A percentile compares a stretch with the other conserved stretches of the same genome.
These are phyloP conservation scores for Ischnus inquisitorius DNA, from an alignment of 2,888 invertebrate species.

Conservation along the genomic window DNA sequence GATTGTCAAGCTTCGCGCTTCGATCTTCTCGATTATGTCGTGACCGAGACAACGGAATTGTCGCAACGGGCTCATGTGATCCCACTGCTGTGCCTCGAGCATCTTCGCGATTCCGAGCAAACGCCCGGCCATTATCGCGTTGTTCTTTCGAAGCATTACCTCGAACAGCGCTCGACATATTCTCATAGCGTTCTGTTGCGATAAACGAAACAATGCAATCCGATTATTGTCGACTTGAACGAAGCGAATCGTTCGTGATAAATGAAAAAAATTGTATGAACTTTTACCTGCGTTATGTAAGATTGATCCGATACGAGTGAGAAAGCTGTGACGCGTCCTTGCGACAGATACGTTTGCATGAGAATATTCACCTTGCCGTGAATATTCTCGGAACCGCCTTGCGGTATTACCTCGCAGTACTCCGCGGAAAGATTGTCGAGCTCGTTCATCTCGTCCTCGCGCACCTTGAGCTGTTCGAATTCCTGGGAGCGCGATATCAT, in stretches of 20 bases:
- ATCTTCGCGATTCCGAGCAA: constrained; percentile 96
- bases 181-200: constrained; percentile 93
- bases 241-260: not conserved
- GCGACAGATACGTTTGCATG: constrained; percentile 95
- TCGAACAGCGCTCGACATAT: constrained; percentile 98
- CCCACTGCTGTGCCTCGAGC: constrained; percentile 97
- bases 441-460: constrained; percentile 98
- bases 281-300: constrained; percentile 93
- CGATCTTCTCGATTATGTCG: constrained; percentile 93
- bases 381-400: constrained; percentile 94
- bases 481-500: constrained; percentile 97
- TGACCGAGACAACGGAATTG: constrained; percentile 93
- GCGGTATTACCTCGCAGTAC: constrained; percentile 92
- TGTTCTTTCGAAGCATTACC: constrained; percentile 95
- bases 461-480: constrained; percentile 97
- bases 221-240: not conserved
- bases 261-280: not conserved
- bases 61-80: constrained; percentile 93
- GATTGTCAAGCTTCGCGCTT: constrained; percentile 91
- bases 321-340: constrained; percentile 92
- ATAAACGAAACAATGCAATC: not conserved
- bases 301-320: constrained; percentile 95
- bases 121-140: constrained; percentile 94
- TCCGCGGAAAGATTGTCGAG: constrained; percentile 91
- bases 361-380: constrained; percentile 98